Base-by-base conservation (phyloP, 2,888 invertebrate genomes). In the Watsonalla cultraria region DNA sequence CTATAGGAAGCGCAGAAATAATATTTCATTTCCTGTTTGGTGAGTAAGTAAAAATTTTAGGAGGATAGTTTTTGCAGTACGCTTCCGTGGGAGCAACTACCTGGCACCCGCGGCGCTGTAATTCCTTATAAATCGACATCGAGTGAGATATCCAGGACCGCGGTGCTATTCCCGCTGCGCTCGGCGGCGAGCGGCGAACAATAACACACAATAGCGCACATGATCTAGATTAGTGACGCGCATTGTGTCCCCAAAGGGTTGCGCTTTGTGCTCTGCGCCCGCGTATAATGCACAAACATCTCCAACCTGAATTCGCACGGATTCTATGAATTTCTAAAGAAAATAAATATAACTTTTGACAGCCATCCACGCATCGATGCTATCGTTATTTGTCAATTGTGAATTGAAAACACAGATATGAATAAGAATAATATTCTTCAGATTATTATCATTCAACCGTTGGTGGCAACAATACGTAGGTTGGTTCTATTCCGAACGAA, bases 321-420 rank as follows among this genome's bases (percentile, higher is more conserved):
- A 80, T 90, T 89, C 89, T 85, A 84, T 89, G 86, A 86, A 90
- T 88, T 89, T 87, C 72, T 83, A 90, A 90, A 88, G 89, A 90
- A 89, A 88, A 90, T 90, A 90, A 90, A 90, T 89, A 90, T 87
- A 87, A 88, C 88, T 89, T 90, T 80, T 89, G 90, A 90, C 90
- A 90, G 86, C 83, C 82, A 76, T 80, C 78, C 74, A 74, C 71
- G 79, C 77, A 75, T 82, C 79, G 85, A 86, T 88, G 72, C 74
- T 81, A 88, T 86, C 86, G 76, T 80, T 88, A 80, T 88, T 90
- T 86, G 82, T 83, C 81, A 80, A 78, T 80, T 76, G 74, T 76
- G 68, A 76, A 81, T 81, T 76, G 70, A 78, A 76, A 82, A 81
- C 74, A 75, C 67, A 72, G 74, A 76, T 77, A 74, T 72, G 66